Evolutionary conservation across 2,797 vertebrate species (phyloP), one percentile per base, ranked within the genome.

Genomic region (Lagocephalus sceleratus): DNA sequence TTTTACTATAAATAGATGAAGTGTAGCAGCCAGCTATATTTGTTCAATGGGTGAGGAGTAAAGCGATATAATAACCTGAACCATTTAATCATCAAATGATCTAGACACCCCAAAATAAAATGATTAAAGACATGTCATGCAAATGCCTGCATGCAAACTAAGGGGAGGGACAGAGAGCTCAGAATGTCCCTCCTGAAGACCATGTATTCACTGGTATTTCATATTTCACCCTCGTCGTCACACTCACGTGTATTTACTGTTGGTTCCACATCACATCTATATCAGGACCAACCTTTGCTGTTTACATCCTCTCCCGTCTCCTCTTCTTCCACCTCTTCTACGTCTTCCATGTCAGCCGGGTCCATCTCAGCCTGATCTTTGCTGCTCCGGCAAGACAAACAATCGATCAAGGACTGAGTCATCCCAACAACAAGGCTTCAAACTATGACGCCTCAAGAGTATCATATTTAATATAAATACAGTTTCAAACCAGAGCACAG

Each of bases 271-370:
- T 5, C 2, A 8, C 3, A 11, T 38, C 22, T 20, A 5, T 26
- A 5, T 8, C 17, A 3, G 62, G 2, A 5, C 49, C 12, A 82
- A 98, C 97, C 96, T 97, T 98, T 99, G 85, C 92, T 94, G 87
- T 96, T 96, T 64, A 91, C 91, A 76, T 97, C 94, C 84, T 97
- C 97, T 73, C 91, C 93, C 32, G 93, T 90, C 89, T 99, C 97
- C 82, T 99, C 97, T 61, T 99, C 97, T 74, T 99, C 97, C 71
- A 98, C 92, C 60, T 99, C 97, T 82, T 99, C 96, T 81, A 99
- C 94, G 55, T 98, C 96, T 82, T 99, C 97, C 94, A 98, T 96
- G 81, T 98, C 97, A 84, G 98, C 96, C 32, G 94, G 95, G 84
- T 98, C 96, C 89, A 98, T 92, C 86, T 97, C 94, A 73, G 95